Conservation (phyloP, 2,888 invertebrate genomes). For the Megamerina dolium region DNA sequence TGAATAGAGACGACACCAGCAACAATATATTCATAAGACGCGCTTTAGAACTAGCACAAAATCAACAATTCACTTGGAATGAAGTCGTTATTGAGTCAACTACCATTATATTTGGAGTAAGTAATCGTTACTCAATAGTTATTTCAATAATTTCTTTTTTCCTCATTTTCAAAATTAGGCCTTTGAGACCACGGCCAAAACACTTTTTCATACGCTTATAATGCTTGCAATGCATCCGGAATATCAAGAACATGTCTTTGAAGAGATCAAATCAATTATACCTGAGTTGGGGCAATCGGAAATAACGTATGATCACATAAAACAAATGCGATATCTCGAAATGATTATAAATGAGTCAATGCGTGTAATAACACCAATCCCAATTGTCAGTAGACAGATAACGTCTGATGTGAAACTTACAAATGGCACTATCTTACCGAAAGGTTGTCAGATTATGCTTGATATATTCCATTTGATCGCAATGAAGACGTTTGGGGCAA, state of each 20-base stretch:
- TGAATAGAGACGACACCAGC: too few relatives aligned
- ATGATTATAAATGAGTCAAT: conserved; percentile 30
- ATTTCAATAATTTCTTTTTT: background rate
- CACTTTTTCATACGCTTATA: conserved; percentile 17
- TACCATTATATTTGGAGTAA: conserved; percentile 17
- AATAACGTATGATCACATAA: conserved; percentile 20
- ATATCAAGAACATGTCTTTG: conserved; percentile 22
- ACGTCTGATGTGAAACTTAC: conserved; percentile 17
- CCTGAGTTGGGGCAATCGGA: conserved; percentile 22
- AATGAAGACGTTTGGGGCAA: conserved; percentile 29
- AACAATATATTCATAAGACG: too few relatives aligned
- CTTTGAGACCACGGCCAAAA: conserved; percentile 25
- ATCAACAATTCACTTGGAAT: conserved; percentile 19
- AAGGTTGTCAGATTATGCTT: conserved; percentile 19
- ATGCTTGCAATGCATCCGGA: conserved; percentile 25
- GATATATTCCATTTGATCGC: conserved; percentile 25
- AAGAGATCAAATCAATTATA: conserved; percentile 20
- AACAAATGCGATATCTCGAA: conserved; percentile 27
- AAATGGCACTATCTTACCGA: conserved; percentile 22
- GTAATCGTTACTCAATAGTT: too few relatives aligned
- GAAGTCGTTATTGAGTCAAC: conserved; percentile 19
- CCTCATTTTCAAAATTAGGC: conserved; percentile 14
- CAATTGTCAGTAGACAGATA: conserved; percentile 24
- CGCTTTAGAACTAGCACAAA: too few relatives aligned
- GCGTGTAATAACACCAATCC: conserved; percentile 25